These are phyloP conservation scores for Arctocebus calabarensis DNA, from an alignment of 2,797 vertebrate genomes.

Conservation along the genomic window DNA sequence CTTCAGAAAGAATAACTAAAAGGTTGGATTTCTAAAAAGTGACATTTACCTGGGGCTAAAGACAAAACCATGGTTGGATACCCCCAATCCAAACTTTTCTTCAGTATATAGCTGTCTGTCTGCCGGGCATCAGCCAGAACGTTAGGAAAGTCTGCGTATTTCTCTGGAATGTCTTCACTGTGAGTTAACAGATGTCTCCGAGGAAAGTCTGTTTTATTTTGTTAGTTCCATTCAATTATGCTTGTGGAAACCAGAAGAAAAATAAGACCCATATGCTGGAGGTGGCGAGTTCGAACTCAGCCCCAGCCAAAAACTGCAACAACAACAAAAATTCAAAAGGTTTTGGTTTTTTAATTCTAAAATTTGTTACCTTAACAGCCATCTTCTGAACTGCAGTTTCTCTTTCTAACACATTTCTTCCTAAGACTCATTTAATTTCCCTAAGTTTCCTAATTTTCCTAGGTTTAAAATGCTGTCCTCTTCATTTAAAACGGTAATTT, in stretches of 20 bases:
- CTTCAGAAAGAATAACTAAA: constrained; percentile 16
- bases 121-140: neutral
- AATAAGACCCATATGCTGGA: neutral
- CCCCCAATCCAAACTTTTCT: neutral
- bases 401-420: neutral
- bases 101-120: accelerated
- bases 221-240: neutral
- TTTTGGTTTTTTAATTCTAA: neutral
- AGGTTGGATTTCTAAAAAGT: neutral
- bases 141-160: neutral
- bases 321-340: neutral
- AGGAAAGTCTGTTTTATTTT: neutral
- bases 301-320: too few species aligned
- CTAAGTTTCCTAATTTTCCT: too few species aligned
- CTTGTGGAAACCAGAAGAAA: neutral
- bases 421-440: neutral
- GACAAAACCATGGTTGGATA: neutral
- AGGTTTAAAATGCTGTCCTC: neutral
- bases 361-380: neutral
- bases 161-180: neutral
- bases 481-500: neutral
- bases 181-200: neutral
- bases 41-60: neutral
- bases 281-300: too few species aligned
- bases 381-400: neutral